Conservation (phyloP, 35 echinoderm and acorn worm species). For the Apostichopus californicus region DNA sequence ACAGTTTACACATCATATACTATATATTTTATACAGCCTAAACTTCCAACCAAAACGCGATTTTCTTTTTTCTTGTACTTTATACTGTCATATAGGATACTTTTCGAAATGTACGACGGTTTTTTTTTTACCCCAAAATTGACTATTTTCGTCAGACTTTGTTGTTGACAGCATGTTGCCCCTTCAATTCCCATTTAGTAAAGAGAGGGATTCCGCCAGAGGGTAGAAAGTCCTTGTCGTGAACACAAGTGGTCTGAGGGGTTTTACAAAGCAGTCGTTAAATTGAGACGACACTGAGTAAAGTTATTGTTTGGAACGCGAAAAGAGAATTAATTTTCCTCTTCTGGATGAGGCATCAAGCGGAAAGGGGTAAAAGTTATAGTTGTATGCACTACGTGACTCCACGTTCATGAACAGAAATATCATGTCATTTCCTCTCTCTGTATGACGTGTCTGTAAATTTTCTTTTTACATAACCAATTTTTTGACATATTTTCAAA, state of each 20-base stretch:
- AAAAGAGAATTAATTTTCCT: neutral
- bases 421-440: no score
- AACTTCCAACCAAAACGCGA: no score
- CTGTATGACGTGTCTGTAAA: no score
- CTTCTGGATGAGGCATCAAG: neutral
- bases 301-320: neutral
- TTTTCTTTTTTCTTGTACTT: no score
- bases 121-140: no score
- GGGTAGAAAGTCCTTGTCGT: neutral
- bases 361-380: neutral
- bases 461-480: neutral
- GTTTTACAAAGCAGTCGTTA: neutral
- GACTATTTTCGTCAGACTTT: neutral
- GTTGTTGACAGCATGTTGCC: neutral
- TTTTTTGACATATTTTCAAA: neutral
- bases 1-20: no score
- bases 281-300: neutral
- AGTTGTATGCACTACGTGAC: neutral
- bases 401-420: neutral
- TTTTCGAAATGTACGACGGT: no score
- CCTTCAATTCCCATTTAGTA: neutral
- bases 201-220: neutral
- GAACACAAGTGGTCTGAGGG: neutral
- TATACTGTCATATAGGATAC: no score
- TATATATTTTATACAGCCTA: no score